Base-by-base conservation (phyloP, 2,888 invertebrate species). In the Nasonia oneida region DNA sequence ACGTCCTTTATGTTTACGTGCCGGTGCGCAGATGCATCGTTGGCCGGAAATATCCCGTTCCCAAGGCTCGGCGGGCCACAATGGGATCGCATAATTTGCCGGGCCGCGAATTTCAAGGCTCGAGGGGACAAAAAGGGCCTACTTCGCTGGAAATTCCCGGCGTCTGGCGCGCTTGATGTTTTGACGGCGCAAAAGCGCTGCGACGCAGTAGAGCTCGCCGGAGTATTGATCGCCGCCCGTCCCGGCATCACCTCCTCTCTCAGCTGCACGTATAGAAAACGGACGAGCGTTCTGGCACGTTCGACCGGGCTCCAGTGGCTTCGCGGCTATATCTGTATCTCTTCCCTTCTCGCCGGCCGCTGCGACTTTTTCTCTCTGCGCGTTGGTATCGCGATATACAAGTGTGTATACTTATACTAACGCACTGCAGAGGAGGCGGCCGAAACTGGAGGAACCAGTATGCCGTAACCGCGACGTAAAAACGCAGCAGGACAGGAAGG, bases 251-350 rank as follows among this genome's bases (percentile, higher is more conserved):
- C 53, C 73, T 15, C 61, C 29, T 37, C 1, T 42, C n/a, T 61
- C 57, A 53, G 81, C 37, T 50, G 47, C 47, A 50, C 50, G 29
- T 12, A 23, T n/a, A 18, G 79, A 53, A 70, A 77, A 84, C 84
- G 77, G 84, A 90, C 90, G 91, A 88, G 89, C 88, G 88, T 93
- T 93, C 93, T 92, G 88, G 92, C 90, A 92, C 91, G 90, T 92
- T 92, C 92, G 89, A 89, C 89, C 80, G 87, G 82, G 79, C 76
- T 77, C 23, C 67, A n/a, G 14, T 23, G 3, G 67, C 64, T 29
- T 67, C 6, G 29, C 3, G 29, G 2, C 64, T 61, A 61, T 61
- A 61, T n/a, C 67, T 67, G 14, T 67, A 67, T 33, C 33, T 3
- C 29, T 10, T 4, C 12, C 3, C 3, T 23, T 29, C 12, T 67